Percentiles rank a stretch among this genome's conserved stretches.
phyloP scores from a whole-genome alignment of 2,113 vertebrate genomes.

The Tor tambroides region DNA sequence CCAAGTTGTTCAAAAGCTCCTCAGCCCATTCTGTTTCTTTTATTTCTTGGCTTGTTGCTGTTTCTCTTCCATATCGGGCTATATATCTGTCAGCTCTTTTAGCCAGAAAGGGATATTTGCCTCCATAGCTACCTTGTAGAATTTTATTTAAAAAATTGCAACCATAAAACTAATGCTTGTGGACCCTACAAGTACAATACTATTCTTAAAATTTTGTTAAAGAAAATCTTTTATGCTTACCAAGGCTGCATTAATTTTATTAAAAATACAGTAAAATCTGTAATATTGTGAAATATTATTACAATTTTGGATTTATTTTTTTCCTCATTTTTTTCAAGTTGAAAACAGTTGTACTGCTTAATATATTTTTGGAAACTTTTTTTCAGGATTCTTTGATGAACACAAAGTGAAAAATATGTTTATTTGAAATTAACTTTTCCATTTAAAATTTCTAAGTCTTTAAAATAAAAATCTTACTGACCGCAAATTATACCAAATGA shows the following conservation, averaged over 20 bases:
- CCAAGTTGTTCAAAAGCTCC: conserved; percentile 5
- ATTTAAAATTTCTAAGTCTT: too few relatives aligned
- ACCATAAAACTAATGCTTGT: neutral
- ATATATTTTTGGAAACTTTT: too few relatives aligned
- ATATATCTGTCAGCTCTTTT: conserved; percentile 1
- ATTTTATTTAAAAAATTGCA: neutral
- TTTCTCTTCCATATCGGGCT: neutral
- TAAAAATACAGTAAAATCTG: neutral
- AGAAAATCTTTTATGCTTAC: neutral
- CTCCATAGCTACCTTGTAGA: neutral
- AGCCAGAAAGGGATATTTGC: neutral
- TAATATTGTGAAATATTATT: neutral
- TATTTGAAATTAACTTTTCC: too few relatives aligned
- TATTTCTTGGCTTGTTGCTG: neutral
- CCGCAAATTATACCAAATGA: too few relatives aligned
- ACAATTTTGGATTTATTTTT: neutral
- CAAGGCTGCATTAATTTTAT: neutral
- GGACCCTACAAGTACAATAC: neutral
- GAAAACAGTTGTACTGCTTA: too few relatives aligned
- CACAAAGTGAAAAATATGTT: too few relatives aligned
- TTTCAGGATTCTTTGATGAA: too few relatives aligned
- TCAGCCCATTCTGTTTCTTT: conserved; percentile 40
- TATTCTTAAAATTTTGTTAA: neutral
- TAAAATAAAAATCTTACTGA: too few relatives aligned
- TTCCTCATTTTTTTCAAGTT: too few relatives aligned